These are phyloP conservation scores for Podilymbus podiceps DNA, from an alignment of 2,113 vertebrate species.

Conservation along the genomic window DNA sequence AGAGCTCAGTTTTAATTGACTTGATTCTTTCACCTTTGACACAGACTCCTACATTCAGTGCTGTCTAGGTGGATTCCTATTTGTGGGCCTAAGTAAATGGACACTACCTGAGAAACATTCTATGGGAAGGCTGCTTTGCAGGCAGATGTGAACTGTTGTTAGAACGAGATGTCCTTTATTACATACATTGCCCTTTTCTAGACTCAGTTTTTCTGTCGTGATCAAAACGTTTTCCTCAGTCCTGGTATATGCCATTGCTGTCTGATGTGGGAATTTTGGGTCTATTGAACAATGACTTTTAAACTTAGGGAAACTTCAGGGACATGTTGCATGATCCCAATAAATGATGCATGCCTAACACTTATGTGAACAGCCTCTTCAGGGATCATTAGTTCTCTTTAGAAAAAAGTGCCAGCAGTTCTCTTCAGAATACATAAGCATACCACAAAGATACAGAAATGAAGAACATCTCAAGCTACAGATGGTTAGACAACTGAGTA, in stretches of 20 bases:
- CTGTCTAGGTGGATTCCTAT: background rate
- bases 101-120: background rate
- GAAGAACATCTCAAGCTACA: background rate
- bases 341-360: background rate
- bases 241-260: background rate
- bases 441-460: background rate
- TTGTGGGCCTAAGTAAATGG: background rate
- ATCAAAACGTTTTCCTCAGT: background rate
- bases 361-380: background rate
- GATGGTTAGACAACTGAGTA: background rate
- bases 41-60: background rate
- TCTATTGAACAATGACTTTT: background rate
- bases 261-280: background rate
- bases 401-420: background rate
- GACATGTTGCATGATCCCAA: background rate
- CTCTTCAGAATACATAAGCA: background rate
- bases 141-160: background rate
- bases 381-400: background rate
- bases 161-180: background rate
- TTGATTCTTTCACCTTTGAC: background rate
- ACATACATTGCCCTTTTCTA: background rate
- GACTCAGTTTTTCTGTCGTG: background rate
- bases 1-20: background rate
- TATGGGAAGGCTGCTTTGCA: background rate
- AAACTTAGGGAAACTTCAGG: background rate